phyloP scores from a whole-genome alignment of 2,113 vertebrate genomes.

The Aegypius monachus region DNA sequence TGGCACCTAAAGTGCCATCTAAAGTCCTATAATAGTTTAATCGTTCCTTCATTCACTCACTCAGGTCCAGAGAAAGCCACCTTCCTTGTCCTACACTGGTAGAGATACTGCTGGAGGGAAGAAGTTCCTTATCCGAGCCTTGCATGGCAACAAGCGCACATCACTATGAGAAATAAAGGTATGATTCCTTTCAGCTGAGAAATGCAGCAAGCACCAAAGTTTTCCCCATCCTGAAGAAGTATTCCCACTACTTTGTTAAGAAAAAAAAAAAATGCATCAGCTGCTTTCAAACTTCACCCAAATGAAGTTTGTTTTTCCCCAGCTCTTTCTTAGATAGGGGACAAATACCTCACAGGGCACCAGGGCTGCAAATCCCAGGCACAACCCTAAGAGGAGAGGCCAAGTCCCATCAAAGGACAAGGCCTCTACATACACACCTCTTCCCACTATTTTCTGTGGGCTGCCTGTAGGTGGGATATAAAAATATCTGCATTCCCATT shows the following conservation, averaged over 20 bases:
- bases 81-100: neutral
- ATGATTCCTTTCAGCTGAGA: neutral
- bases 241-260: neutral
- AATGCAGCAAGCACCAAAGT: neutral
- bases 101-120: neutral
- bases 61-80: neutral
- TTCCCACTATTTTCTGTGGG: neutral
- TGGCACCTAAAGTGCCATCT: neutral
- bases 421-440: neutral
- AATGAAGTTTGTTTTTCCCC: neutral
- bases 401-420: neutral
- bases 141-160: fast-evolving
- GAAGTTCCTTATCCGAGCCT: neutral
- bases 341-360: neutral
- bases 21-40: neutral
- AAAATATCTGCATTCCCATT: neutral
- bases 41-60: neutral
- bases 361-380: neutral
- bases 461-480: neutral
- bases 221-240: neutral
- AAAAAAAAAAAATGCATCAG: neutral
- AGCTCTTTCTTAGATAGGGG: neutral
- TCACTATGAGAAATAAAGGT: neutral
- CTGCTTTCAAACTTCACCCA: neutral
- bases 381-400: neutral